These are phyloP conservation scores for Drosophila asahinai DNA, from an alignment of 1,140 invertebrate species.

Conservation along the genomic window DNA sequence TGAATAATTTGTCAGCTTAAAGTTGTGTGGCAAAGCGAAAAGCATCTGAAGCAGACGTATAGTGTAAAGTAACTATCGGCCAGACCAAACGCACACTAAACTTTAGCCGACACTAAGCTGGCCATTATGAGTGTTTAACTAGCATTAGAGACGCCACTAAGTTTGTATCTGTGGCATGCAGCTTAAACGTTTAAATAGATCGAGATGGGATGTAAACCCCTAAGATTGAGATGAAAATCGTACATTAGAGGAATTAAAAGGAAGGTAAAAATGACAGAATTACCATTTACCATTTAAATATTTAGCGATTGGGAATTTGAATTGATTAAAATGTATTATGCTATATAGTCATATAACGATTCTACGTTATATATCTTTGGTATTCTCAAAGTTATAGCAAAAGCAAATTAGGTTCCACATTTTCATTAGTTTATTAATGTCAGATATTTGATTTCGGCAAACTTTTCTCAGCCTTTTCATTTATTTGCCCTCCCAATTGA, in stretches of 20 bases:
- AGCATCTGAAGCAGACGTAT: slow-evolving; percentile 23
- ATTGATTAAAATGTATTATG: not conserved
- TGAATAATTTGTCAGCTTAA: slow-evolving; percentile 71
- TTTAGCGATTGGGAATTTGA: not conserved
- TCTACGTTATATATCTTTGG: not conserved
- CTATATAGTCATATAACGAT: not conserved
- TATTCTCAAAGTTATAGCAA: not conserved
- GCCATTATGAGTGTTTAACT: slow-evolving; percentile 44
- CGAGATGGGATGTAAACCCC: no score
- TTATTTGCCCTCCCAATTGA: slow-evolving; percentile 10
- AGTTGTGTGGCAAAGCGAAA: slow-evolving; percentile 21
- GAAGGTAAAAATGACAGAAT: not conserved
- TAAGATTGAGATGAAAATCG: not conserved
- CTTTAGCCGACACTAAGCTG: slow-evolving; percentile 61
- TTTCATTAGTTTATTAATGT: not conserved
- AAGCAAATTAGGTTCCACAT: not conserved
- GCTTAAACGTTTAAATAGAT: not conserved
- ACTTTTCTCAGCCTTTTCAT: not conserved
- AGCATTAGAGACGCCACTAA: slow-evolving; percentile 19
- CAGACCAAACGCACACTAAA: slow-evolving; percentile 12
- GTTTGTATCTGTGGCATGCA: slow-evolving; percentile 15
- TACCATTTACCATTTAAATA: not conserved
- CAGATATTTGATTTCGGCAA: not conserved
- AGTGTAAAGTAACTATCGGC: slow-evolving; percentile 9
- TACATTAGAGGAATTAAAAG: not conserved